Evolutionary conservation across 2,113 vertebrate species (phyloP), one percentile per base, ranked within the genome.

Genomic region (Lipophrys pholis): DNA sequence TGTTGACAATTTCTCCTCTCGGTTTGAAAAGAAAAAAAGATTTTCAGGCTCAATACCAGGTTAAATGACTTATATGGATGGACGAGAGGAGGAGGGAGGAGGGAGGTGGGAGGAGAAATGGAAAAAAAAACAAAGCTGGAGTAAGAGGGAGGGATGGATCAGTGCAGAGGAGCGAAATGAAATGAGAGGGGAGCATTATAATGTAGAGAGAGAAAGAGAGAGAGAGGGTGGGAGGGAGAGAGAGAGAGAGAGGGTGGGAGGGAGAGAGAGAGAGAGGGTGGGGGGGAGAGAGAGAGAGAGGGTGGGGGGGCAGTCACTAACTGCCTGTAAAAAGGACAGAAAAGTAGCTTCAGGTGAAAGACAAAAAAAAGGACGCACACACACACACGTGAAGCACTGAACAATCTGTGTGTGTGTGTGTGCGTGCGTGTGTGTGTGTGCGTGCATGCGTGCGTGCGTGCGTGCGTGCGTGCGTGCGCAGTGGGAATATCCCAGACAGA

Each of bases 311-410:
- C 45, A 53, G 36, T 62, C 60, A 48, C 63, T 65, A 51, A 79
- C 78, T 69, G 75, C 90, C 87, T 90, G n/a, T n/a, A 92, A 90
- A 89, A 91, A 92, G 92, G 88, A 85, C 74, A 84, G 75, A 80
- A 80, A 30, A 87, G 53, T 64, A 72, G 41, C 55, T 78, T 61
- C 43, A 58, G 54, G 80, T 14, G 21, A 79, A 63, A 11, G 50
- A 73, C 69, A 68, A 41, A 53, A 30, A 69, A 41, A 17, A 11
- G 42, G 6, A 56, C 48, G 80, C 16, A 80, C 49, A 69, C 54
- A 81, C 69, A 42, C 41, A 59, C 64, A 65, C 38, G 45, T 56
- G 12, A 45, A 59, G 21, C 65, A 62, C 11, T 38, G 6, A 56
- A 50, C 80, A 15, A n/a, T n/a, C n/a, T n/a, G n/a, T n/a, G 55